phyloP scores from a whole-genome alignment of 2,113 vertebrate genomes.

The Centropristis striata region DNA sequence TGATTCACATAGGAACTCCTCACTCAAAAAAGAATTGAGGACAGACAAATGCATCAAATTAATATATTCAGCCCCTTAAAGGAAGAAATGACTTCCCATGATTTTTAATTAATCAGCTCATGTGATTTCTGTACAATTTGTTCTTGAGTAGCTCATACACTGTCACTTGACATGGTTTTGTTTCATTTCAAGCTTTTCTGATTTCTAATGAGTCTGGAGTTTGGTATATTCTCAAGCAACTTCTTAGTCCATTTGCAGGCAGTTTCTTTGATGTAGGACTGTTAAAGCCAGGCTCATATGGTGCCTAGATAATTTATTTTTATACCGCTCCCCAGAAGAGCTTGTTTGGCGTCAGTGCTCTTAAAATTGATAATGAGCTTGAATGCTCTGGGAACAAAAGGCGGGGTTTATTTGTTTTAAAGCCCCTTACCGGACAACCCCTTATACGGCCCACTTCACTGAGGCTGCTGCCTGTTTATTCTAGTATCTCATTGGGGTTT shows the following conservation, averaged over 20 bases:
- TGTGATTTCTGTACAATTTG: not conserved
- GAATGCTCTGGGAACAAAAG: conserved; percentile 21
- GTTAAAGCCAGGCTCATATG: not conserved
- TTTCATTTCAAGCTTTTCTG: not conserved
- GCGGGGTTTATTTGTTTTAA: conserved; percentile 38
- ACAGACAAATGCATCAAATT: not conserved
- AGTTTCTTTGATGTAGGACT: conserved; percentile 1
- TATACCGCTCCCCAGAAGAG: conserved; percentile 9
- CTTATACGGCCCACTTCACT: not conserved
- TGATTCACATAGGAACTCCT: not conserved
- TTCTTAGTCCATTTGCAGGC: not conserved
- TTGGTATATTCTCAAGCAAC: not conserved
- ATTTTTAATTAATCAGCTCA: not conserved
- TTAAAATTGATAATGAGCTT: conserved; percentile 36
- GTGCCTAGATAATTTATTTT: conserved; percentile 22
- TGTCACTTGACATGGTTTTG: not conserved
- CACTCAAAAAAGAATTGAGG: conserved; percentile 13
- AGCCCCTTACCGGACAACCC: not conserved
- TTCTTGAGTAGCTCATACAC: not conserved
- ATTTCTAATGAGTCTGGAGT: not conserved
- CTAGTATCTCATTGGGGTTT: not conserved
- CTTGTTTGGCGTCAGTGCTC: conserved; percentile 24
- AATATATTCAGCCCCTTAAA: not conserved
- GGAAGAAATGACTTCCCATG: not conserved
- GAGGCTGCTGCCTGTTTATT: conserved; percentile 4